Conservation (phyloP, 2,888 invertebrate genomes). For the Conops quadrifasciatus region DNA sequence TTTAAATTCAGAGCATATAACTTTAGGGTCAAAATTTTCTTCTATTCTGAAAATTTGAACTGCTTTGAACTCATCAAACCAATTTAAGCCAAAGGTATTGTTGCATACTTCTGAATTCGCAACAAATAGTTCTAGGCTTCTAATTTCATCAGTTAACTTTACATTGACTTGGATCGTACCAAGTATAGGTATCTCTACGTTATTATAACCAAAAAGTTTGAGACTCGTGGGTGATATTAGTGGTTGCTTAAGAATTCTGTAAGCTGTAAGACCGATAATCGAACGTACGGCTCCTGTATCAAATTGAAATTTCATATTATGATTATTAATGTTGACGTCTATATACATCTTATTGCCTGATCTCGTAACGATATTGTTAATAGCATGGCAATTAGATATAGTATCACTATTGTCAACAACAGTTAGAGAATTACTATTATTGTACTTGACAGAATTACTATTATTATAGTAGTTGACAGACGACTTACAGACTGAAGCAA, state of each 20-base stretch:
- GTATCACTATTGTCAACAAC: too few species aligned
- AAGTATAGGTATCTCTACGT: not conserved
- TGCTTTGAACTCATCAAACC: slow-evolving; percentile 17
- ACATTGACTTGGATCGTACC: not conserved
- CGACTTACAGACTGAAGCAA: too few species aligned
- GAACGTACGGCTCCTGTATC: not conserved
- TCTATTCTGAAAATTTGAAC: not conserved
- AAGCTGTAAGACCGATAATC: not conserved
- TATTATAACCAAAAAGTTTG: not conserved
- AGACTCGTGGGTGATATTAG: not conserved
- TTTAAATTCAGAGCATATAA: too few species aligned
- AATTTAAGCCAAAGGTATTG: slow-evolving; percentile 19
- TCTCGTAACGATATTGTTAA: too few species aligned
- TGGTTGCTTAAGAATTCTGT: not conserved
- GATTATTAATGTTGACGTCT: not conserved
- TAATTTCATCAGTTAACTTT: slow-evolving; percentile 3
- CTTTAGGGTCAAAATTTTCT: not conserved
- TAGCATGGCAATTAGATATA: too few species aligned
- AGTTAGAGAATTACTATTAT: too few species aligned
- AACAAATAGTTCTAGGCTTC: slow-evolving; percentile 12
- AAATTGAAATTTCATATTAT: not conserved
- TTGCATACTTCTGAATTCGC: slow-evolving; percentile 8
- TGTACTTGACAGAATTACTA: too few species aligned
- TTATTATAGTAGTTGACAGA: too few species aligned
- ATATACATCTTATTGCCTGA: too few species aligned